Conservation (phyloP, 2,113 vertebrate genomes). For the Amazona vittata region DNA sequence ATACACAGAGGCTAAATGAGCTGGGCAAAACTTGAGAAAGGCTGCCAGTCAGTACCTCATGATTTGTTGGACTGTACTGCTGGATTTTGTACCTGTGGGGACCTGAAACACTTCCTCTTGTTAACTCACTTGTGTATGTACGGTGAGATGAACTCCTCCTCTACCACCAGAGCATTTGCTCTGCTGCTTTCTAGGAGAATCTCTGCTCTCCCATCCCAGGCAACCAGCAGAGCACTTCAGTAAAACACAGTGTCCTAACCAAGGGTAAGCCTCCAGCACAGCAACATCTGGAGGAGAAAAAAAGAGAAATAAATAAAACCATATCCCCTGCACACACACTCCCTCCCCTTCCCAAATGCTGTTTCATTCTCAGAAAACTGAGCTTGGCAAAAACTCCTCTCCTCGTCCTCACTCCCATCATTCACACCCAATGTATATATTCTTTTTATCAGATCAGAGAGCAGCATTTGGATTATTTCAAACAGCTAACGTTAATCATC, state of each 20-base stretch:
- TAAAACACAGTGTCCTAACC: neutral
- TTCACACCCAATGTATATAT: conserved; percentile 75
- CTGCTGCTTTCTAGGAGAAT: neutral
- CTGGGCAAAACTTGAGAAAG: neutral
- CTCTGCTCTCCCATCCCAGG: neutral
- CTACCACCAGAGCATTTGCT: neutral
- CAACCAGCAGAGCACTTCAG: neutral
- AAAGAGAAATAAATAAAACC: neutral
- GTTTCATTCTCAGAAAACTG: conserved; percentile 48
- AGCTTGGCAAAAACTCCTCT: conserved; percentile 53
- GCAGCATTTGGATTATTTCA: conserved; percentile 74
- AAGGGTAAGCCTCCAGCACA: neutral
- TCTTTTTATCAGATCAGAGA: conserved; percentile 67
- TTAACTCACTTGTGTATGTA: neutral
- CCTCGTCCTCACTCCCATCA: conserved; percentile 39
- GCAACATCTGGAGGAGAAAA: conserved; percentile 53
- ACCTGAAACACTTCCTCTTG: neutral
- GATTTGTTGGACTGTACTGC: neutral
- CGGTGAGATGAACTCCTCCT: rapidly evolving
- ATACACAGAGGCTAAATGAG: neutral
- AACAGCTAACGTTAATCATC: conserved; percentile 65
- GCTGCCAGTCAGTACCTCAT: neutral
- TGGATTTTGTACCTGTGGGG: neutral
- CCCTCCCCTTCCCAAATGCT: neutral
- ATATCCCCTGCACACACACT: no score